A percentile compares a stretch with the other conserved stretches of the same genome.
phyloP scores from a whole-genome alignment of 1,140 invertebrate genomes.

The Marisa cornuarietis region DNA sequence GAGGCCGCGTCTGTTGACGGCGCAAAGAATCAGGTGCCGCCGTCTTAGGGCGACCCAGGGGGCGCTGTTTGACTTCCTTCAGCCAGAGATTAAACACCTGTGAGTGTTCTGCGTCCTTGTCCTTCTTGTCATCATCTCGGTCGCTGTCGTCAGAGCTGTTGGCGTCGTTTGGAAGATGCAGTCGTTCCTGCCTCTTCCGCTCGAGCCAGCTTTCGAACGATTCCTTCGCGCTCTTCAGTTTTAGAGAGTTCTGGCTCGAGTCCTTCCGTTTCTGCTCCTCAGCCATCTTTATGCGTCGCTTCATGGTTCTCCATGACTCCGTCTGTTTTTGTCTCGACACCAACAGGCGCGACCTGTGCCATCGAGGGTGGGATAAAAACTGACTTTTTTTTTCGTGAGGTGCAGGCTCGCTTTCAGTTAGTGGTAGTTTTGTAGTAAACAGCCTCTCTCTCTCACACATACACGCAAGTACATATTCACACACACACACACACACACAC shows the following conservation, averaged over 20 bases:
- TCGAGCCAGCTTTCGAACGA: slow-evolving; percentile 49
- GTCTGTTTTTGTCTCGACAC: slow-evolving; percentile 17
- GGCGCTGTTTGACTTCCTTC: slow-evolving; percentile 4
- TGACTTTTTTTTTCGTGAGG: too few species aligned
- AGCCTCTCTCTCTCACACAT: background rate
- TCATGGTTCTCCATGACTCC: slow-evolving; percentile 25
- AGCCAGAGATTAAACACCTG: slow-evolving; percentile 28
- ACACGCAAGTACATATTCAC: too few species aligned
- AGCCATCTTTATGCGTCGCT: slow-evolving; percentile 24
- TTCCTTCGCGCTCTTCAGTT: slow-evolving; percentile 21
- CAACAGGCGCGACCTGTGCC: slow-evolving; percentile 3
- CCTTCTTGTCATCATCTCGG: slow-evolving; percentile 19
- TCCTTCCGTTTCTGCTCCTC: slow-evolving; percentile 25
- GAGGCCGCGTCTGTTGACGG: slow-evolving; percentile 30
- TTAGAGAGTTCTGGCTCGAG: background rate
- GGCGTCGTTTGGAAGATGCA: background rate
- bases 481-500: background rate
- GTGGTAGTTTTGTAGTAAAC: too few species aligned
- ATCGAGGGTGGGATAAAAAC: background rate
- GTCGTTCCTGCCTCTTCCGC: slow-evolving; percentile 31
- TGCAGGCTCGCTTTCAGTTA: too few species aligned
- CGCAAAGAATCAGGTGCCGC: slow-evolving; percentile 17
- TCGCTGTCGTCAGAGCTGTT: background rate
- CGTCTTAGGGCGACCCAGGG: background rate
- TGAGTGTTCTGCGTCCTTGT: slow-evolving; percentile 31